Conservation (phyloP, 2,888 invertebrate genomes). For the Ectobius pallidus region DNA sequence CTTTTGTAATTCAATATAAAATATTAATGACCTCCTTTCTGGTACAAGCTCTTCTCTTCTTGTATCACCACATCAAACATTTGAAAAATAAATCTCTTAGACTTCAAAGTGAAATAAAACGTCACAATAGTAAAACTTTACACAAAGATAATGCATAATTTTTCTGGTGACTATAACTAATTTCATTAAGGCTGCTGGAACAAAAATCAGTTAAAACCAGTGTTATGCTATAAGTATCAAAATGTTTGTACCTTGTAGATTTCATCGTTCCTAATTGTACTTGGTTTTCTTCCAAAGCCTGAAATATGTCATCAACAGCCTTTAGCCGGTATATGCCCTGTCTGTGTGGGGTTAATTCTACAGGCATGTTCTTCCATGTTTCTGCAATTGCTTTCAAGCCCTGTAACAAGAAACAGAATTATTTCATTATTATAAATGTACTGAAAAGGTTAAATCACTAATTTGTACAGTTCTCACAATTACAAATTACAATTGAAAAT, state of each 20-base stretch:
- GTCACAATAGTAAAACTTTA: neutral
- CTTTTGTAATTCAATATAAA: too few relatives aligned
- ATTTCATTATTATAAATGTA: neutral
- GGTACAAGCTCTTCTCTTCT: too few relatives aligned
- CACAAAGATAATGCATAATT: neutral
- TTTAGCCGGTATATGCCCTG: conserved; percentile 68
- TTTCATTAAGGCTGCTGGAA: too few relatives aligned
- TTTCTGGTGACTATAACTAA: neutral
- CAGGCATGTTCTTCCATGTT: conserved; percentile 72
- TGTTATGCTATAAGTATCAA: neutral
- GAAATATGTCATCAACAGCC: conserved; percentile 78
- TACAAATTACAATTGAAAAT: too few relatives aligned
- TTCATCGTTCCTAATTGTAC: conserved; percentile 86
- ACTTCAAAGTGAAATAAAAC: too few relatives aligned
- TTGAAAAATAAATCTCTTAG: too few relatives aligned
- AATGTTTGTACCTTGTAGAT: conserved; percentile 64
- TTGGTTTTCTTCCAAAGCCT: conserved; percentile 83
- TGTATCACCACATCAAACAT: too few relatives aligned
- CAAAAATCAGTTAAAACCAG: neutral
- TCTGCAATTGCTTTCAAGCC: conserved; percentile 73
- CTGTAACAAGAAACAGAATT: conserved; percentile 47
- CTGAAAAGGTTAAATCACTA: too few relatives aligned
- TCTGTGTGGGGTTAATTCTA: conserved; percentile 74
- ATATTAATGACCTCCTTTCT: too few relatives aligned
- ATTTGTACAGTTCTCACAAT: too few relatives aligned